phyloP scores from a whole-genome alignment of 2,797 vertebrate species.

The Pagetopsis macropterus region DNA sequence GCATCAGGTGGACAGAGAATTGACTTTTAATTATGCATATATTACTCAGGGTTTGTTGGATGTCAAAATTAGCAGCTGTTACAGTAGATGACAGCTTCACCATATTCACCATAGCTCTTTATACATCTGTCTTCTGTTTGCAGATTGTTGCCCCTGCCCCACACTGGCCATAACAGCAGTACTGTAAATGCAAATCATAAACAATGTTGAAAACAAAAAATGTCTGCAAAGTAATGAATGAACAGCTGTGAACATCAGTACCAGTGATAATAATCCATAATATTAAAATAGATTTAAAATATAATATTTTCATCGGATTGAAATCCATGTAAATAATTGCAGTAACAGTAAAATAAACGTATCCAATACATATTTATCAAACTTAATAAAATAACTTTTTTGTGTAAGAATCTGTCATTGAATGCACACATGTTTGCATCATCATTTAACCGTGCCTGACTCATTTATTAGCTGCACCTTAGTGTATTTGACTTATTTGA shows the following conservation, averaged over 20 bases:
- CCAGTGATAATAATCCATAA: background rate
- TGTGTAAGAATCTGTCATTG: background rate
- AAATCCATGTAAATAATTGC: constrained; percentile 1
- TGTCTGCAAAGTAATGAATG: background rate
- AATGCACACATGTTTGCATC: background rate
- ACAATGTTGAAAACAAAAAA: background rate
- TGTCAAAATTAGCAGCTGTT: background rate
- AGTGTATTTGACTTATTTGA: constrained; percentile 20
- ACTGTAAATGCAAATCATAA: background rate
- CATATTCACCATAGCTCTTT: background rate
- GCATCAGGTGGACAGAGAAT: background rate
- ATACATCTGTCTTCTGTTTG: background rate
- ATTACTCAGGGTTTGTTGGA: background rate
- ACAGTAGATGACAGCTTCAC: background rate
- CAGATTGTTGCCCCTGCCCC: background rate
- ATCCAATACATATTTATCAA: constrained; percentile 13
- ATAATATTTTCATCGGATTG: background rate
- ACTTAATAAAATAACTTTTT: background rate
- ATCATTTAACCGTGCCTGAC: constrained; percentile 20
- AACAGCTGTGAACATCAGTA: background rate
- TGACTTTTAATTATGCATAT: background rate
- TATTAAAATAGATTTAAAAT: background rate
- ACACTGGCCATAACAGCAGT: background rate
- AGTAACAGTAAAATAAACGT: constrained; percentile 4
- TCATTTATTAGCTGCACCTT: background rate